Conservation (phyloP, 2,797 vertebrate genomes). For the Heliangelus exortis region DNA sequence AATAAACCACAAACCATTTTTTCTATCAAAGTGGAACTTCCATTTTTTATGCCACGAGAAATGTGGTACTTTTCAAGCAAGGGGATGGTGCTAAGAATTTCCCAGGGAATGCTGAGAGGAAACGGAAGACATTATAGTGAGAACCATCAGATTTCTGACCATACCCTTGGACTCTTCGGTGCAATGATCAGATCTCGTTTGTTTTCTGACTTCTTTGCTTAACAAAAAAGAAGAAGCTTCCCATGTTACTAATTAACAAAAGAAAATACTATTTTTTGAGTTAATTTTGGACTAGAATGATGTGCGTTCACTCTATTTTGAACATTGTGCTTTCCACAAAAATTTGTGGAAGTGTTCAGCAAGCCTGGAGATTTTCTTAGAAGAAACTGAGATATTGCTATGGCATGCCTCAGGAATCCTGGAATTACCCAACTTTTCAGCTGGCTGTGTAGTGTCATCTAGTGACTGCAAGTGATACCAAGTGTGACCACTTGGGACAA, state of each 20-base stretch:
- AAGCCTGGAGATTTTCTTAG: constrained; percentile 36
- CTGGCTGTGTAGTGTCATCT: not conserved
- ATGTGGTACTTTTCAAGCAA: constrained; percentile 1
- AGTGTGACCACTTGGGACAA: constrained; percentile 4
- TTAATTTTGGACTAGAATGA: not conserved
- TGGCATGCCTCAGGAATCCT: not conserved
- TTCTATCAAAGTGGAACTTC: not conserved
- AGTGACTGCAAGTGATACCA: constrained; percentile 49
- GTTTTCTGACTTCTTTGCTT: not conserved
- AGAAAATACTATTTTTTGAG: not conserved
- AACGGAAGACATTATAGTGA: not conserved
- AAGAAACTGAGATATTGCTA: not conserved
- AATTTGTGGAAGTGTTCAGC: not conserved
- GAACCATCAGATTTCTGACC: not conserved
- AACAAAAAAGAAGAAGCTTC: not conserved
- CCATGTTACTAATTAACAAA: not conserved
- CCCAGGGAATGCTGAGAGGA: constrained; percentile 3
- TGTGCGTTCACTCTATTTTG: not conserved
- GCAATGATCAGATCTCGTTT: not conserved
- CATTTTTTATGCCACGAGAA: constrained; percentile 22
- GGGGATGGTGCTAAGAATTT: constrained; percentile 30
- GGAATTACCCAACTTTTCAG: constrained; percentile 53
- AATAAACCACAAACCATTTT: not conserved
- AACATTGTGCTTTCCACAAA: constrained; percentile 2
- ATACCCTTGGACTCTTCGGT: not conserved